Evolutionary conservation across 2,888 invertebrate genomes (phyloP), one percentile per base, ranked within the genome.

Genomic region (Tridacna gigas): DNA sequence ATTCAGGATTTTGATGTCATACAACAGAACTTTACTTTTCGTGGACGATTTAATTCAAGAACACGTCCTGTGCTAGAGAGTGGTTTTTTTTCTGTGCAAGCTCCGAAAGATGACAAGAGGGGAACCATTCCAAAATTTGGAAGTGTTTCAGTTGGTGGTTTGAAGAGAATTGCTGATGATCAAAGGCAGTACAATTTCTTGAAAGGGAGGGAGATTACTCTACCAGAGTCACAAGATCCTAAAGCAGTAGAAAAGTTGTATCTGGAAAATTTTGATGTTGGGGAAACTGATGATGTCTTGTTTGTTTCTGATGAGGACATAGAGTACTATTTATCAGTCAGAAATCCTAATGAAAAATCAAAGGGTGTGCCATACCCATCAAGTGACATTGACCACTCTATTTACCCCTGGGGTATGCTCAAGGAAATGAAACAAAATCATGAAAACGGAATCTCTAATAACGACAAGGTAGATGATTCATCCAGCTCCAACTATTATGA

Each of bases 1-100:
- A 76, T 89, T 7, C 84, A 89, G 48, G 78, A 84, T 28, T 74
- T 60, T 25, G 86, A 81, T 71, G 47, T 82, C 60, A 67, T 88
- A 3, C 88, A 86, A 74, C 89, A 88, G 56, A 93, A 93, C 74
- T 93, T 93, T 76, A 88, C 90, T 26, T 89, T 93, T 66, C 82
- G 88, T 13, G 82, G 89, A 37, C 77, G 86, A 65, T 47, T 74
- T 4, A 74, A 89, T 13, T 79, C 84, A 9, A 77, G 76, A 18
- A 87, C 86, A 15, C 67, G 83, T 22, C 89, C 90, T 5, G 83
- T 83, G 22, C 78, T 89, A 37, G 89, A 88, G 66, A 88, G 78
- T 83, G 89, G 88, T 47, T 91, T 91, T 82, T 89, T 86, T 74
- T 90, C 91, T 12, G 81, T 92, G 15, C 90, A 90, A 71, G 83